Evolutionary conservation across 1,140 invertebrate genomes (phyloP), one percentile per base, ranked within the genome.

Genomic region (Aphaenogaster rudis): DNA sequence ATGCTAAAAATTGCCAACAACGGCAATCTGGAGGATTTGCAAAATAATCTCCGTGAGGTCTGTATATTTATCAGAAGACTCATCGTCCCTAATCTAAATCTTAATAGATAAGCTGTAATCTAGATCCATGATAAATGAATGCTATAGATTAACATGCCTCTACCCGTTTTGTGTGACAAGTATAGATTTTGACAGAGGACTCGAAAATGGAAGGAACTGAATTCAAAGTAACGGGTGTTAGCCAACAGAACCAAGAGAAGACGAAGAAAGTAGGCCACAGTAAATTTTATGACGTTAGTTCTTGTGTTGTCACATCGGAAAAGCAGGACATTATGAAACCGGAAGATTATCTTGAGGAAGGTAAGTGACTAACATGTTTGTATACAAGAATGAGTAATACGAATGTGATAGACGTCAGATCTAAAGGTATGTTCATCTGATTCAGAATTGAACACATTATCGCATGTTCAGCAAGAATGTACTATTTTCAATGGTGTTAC

Each of bases 401-500:
- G 42, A 61, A 61, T 42, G 45, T 11, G 15, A 28, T 11, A 39
- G 52, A 11, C 17, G 74, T 89, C 69, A 88, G 21, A 54, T 63
- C 33, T 28, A 50, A 76, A 57, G 11, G 13, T 86, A 48, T 66
- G 4, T 88, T 69, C 50, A 15, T 87, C 11, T 66, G 28, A 42
- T 88, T 86, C 59, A 95, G 94, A 95, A 90, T 81, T 93, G 72
- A 89, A 93, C 89, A 82, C 93, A 96, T 96, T 97, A 92, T 97
- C 97, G 89, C 97, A 98, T 94, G 97, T 97, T 69, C 97, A 98
- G 93, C 98, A 98, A 95, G 98, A 98, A 87, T 98, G 98, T 92
- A 98, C 98, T 77, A 97, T 99, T 91, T 99, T 99, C 95, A 97
- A 98, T 94, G 98, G 98, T 21, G 98, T 99, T 42, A 98, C 98